Percentiles rank a stretch among this genome's conserved stretches.
These are phyloP conservation scores for Oscheius myriophilus DNA, from an alignment of 2,888 invertebrate genomes.

Conservation along the genomic window DNA sequence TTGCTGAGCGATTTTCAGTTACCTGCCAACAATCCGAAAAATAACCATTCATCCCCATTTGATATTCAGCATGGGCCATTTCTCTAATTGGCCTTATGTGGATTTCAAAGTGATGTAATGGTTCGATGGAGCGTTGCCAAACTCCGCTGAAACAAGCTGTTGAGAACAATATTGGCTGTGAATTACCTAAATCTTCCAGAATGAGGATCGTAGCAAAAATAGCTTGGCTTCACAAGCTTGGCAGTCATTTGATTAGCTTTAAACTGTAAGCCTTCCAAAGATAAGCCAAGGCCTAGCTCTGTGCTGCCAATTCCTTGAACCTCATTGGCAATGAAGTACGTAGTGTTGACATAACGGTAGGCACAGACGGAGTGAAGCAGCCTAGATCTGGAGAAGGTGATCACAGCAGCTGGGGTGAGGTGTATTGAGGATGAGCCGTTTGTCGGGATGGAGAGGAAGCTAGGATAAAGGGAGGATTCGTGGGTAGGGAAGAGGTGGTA, in stretches of 20 bases:
- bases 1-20: not conserved
- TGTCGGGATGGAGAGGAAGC: constrained; percentile 15
- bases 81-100: constrained; percentile 43
- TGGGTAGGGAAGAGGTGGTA: constrained; percentile 30
- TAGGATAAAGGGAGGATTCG: constrained; percentile 30
- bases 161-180: not conserved
- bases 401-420: not conserved
- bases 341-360: constrained; percentile 23
- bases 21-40: constrained; percentile 55
- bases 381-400: not conserved
- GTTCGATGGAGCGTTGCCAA: constrained; percentile 23
- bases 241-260: constrained; percentile 23
- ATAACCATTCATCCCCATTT: constrained; percentile 45
- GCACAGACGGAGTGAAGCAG: constrained; percentile 34
- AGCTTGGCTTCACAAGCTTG: constrained; percentile 24
- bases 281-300: constrained; percentile 31
- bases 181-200: constrained; percentile 20
- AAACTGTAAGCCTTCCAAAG: constrained; percentile 29
- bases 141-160: constrained; percentile 16
- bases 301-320: constrained; percentile 24
- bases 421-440: constrained; percentile 12
- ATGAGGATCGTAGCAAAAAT: constrained; percentile 22
- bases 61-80: constrained; percentile 37
- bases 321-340: constrained; percentile 32
- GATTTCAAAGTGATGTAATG: constrained; percentile 51